Evolutionary conservation across 1,140 invertebrate genomes (phyloP).

Genomic region (Chionoecetes opilio): DNA sequence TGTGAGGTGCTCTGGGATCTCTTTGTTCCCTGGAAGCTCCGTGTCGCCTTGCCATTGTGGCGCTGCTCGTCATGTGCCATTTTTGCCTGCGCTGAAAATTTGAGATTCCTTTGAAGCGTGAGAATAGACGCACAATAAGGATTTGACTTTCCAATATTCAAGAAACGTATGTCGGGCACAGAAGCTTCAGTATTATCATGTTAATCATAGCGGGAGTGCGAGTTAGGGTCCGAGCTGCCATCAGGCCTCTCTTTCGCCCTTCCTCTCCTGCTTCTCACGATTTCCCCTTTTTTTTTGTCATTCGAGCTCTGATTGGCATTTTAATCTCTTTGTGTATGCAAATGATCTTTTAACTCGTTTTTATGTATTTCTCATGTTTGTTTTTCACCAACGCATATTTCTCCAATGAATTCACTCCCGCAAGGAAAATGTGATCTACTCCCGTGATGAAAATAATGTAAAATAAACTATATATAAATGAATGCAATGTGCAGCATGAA

Average conservation of each 20-base stretch:
- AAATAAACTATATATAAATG: not conserved
- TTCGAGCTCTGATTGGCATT: conserved; percentile 14
- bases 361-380: not conserved
- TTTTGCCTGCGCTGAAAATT: not conserved
- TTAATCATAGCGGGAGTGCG: not conserved
- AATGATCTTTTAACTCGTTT: conserved; percentile 3
- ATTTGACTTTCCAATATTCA: not conserved
- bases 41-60: no score
- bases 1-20: no score
- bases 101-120: conserved; percentile 2
- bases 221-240: no score
- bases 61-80: not conserved
- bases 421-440: not conserved
- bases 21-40: no score
- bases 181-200: not conserved
- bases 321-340: conserved; percentile 19
- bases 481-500: not conserved
- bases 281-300: no score
- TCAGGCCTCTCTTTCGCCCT: no score
- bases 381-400: not conserved
- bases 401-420: not conserved
- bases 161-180: not conserved
- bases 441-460: conserved; percentile 4
- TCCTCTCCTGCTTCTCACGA: no score
- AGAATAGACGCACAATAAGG: not conserved